Conservation (phyloP, 2,888 invertebrate genomes). For the Cecidostiba fungosa region DNA sequence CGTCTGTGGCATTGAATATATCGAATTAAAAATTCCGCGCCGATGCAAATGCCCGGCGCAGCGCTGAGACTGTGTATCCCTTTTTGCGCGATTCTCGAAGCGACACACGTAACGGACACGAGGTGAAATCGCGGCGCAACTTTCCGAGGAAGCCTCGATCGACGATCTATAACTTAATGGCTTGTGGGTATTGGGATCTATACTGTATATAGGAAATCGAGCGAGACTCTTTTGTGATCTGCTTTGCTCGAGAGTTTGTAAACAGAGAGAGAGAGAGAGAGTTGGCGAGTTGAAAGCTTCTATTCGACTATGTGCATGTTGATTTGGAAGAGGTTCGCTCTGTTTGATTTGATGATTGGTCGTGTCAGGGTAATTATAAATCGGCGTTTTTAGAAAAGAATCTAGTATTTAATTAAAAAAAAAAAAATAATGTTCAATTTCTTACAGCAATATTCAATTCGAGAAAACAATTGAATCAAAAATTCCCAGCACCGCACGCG, state of each 20-base stretch:
- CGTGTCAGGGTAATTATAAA: no score
- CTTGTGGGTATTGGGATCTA: background rate
- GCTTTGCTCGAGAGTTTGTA: background rate
- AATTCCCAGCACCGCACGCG: background rate
- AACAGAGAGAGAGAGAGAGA: background rate
- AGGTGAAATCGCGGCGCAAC: constrained; percentile 63
- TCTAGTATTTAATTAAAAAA: no score
- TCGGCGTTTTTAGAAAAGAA: no score
- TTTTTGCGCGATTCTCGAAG: constrained; percentile 15
- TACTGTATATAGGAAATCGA: background rate
- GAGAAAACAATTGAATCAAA: background rate
- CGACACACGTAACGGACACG: constrained; percentile 65
- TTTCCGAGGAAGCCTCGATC: background rate
- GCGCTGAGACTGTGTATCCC: background rate
- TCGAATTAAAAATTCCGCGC: background rate
- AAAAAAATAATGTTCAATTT: no score
- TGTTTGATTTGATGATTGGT: background rate
- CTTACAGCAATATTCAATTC: no score
- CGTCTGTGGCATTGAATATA: background rate
- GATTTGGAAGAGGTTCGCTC: background rate
- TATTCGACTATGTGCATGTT: background rate
- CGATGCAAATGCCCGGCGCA: background rate
- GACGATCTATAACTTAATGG: background rate
- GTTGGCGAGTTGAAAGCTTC: background rate
- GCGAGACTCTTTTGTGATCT: background rate